phyloP scores from a whole-genome alignment of 1,140 invertebrate genomes.

The Caenorhabditis inopinata region DNA sequence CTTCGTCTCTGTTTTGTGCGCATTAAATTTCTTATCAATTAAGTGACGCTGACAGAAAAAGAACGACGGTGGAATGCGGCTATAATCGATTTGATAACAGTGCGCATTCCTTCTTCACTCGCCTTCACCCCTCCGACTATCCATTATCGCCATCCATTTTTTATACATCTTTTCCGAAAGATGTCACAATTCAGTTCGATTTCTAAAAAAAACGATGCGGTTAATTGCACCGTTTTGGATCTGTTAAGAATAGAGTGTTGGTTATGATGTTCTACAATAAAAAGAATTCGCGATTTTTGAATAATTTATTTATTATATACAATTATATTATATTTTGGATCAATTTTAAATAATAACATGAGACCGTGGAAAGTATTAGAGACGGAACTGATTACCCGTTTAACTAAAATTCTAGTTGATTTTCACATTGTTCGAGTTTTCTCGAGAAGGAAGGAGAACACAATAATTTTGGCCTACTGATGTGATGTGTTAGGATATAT shows the following conservation, averaged over 20 bases:
- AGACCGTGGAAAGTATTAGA: slow-evolving; percentile 9
- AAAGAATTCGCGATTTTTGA: too few species aligned
- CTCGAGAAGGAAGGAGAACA: background rate
- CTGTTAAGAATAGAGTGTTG: too few species aligned
- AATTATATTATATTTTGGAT: background rate
- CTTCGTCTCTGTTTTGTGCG: background rate
- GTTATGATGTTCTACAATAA: too few species aligned
- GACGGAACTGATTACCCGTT: background rate
- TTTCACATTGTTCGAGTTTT: background rate
- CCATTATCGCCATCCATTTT: slow-evolving; percentile 25
- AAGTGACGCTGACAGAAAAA: background rate
- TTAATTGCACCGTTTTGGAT: too few species aligned
- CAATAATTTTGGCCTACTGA: background rate
- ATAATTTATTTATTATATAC: slow-evolving; percentile 19
- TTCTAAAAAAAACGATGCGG: background rate
- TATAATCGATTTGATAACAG: slow-evolving; percentile 28
- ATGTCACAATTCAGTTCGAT: background rate
- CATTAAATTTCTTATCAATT: background rate
- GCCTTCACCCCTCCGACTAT: background rate
- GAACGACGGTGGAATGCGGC: background rate
- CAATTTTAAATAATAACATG: background rate
- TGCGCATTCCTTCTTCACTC: background rate
- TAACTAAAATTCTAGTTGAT: slow-evolving; percentile 12
- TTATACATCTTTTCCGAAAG: background rate
- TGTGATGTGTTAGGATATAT: background rate